Conservation (phyloP, 2,888 invertebrate species). For the Drosophila infuscata region DNA sequence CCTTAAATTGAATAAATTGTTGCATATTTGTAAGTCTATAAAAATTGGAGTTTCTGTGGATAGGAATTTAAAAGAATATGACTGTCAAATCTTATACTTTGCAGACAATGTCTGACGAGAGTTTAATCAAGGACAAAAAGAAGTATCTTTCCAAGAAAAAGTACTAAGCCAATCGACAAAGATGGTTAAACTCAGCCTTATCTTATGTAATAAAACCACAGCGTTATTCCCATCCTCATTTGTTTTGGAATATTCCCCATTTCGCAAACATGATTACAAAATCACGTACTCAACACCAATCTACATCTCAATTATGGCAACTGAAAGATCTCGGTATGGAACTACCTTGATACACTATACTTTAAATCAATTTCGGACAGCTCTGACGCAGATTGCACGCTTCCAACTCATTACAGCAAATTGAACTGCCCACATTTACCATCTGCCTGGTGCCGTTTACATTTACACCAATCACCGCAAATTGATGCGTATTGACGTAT, state of each 20-base stretch:
- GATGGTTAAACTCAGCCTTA: neutral
- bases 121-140: neutral
- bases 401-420: conserved; percentile 59
- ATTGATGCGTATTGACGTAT: conserved; percentile 51
- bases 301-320: conserved; percentile 35
- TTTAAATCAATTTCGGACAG: conserved; percentile 64
- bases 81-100: neutral
- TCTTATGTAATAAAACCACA: neutral
- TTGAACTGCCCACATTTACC: conserved; percentile 31
- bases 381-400: conserved; percentile 48
- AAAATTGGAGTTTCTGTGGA: neutral
- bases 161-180: neutral
- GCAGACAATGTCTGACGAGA: neutral
- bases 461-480: conserved; percentile 71
- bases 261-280: conserved; percentile 8
- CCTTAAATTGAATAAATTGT: conserved; percentile 65
- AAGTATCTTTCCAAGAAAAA: neutral
- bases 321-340: conserved; percentile 11
- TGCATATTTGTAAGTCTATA: conserved; percentile 71
- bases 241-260: neutral
- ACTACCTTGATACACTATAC: conserved; percentile 18
- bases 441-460: conserved; percentile 36
- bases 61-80: neutral
- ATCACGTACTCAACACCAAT: conserved; percentile 35
- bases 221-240: neutral